phyloP scores from a whole-genome alignment of 2,113 vertebrate genomes.

The Thinocorus orbignyianus region DNA sequence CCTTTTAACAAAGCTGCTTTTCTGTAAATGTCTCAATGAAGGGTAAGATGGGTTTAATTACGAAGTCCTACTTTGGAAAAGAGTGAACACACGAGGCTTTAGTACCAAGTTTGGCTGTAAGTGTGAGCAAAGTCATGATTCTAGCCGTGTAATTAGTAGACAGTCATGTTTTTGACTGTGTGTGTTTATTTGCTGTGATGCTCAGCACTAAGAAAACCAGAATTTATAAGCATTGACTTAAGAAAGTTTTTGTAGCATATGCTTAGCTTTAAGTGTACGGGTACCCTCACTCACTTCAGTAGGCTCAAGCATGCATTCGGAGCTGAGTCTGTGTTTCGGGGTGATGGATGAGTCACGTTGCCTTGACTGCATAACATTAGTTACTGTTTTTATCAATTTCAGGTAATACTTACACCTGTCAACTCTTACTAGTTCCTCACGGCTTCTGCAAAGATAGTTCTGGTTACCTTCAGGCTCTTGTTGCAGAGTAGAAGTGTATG shows the following conservation, averaged over 20 bases:
- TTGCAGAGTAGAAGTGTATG: neutral
- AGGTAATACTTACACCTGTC: neutral
- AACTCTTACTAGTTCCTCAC: neutral
- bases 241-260: neutral
- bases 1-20: conserved; percentile 37
- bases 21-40: neutral
- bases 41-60: neutral
- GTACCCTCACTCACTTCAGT: neutral
- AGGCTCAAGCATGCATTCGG: neutral
- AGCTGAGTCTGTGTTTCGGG: neutral
- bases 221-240: neutral
- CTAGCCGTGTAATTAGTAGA: neutral
- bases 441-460: neutral
- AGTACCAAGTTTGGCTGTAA: neutral
- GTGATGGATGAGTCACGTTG: neutral
- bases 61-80: neutral
- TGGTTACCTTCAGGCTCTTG: neutral
- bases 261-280: neutral
- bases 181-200: neutral
- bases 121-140: neutral
- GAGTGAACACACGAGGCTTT: neutral
- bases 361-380: neutral
- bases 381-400: neutral
- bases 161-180: neutral
- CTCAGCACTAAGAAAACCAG: neutral